These are phyloP conservation scores for Balaenoptera acutorostrata DNA, from an alignment of 2,113 vertebrate species.

Conservation along the genomic window DNA sequence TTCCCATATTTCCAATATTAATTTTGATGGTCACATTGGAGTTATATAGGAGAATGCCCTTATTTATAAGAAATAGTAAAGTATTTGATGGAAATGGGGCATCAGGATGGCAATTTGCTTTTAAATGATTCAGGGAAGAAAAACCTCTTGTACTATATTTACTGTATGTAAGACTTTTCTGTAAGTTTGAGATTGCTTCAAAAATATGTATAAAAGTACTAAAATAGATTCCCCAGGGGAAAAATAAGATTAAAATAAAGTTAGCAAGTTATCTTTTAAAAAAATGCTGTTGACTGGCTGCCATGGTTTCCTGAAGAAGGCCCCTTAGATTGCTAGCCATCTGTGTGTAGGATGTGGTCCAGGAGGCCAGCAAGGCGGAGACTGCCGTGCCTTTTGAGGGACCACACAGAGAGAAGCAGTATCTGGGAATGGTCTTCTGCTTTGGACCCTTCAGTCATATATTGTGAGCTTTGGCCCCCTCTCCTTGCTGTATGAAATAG, in stretches of 20 bases:
- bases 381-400: background rate
- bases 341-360: background rate
- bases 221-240: background rate
- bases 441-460: background rate
- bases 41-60: background rate
- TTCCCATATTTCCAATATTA: background rate
- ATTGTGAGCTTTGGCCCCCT: background rate
- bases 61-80: background rate
- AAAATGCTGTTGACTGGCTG: background rate
- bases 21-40: background rate
- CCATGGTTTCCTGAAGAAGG: background rate
- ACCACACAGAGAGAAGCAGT: background rate
- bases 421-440: background rate
- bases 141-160: background rate
- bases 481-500: background rate
- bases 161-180: background rate
- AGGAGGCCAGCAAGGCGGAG: background rate
- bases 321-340: background rate
- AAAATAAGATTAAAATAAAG: background rate
- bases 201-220: background rate
- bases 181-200: background rate
- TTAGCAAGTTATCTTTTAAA: background rate
- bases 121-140: background rate
- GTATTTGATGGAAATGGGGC: background rate
- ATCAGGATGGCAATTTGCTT: background rate